phyloP scores from a whole-genome alignment of 2,797 vertebrate genomes.

The Schizothorax lantsangensis region DNA sequence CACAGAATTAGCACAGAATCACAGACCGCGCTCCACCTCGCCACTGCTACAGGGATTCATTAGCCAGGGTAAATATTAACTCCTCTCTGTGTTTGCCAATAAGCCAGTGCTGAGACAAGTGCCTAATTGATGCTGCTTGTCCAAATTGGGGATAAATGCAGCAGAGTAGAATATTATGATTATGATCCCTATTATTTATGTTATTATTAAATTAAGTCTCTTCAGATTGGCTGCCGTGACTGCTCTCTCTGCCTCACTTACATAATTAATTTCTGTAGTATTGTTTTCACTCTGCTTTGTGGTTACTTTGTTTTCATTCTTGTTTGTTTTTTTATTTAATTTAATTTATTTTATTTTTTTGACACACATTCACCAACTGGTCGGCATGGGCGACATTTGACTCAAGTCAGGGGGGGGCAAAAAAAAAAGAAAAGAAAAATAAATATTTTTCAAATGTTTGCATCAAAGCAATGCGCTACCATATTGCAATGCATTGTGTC shows the following conservation, averaged over 20 bases:
- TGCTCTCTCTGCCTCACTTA: neutral
- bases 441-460: too few relatives aligned
- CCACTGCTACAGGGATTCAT: constrained; percentile 31
- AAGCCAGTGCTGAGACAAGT: constrained; percentile 26
- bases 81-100: constrained; percentile 18
- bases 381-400: constrained; percentile 54
- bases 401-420: too few relatives aligned
- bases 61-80: constrained; percentile 50
- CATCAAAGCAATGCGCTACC: too few relatives aligned
- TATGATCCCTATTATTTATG: constrained; percentile 25
- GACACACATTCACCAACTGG: constrained; percentile 72
- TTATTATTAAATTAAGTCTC: constrained; percentile 7
- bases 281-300: constrained; percentile 55
- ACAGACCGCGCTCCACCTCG: constrained; percentile 9
- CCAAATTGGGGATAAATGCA: neutral
- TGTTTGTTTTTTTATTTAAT: neutral
- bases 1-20: constrained; percentile 25
- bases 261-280: neutral
- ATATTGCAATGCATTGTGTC: too few relatives aligned
- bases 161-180: constrained; percentile 26
- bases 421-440: too few relatives aligned
- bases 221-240: constrained; percentile 8
- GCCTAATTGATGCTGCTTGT: constrained; percentile 10
- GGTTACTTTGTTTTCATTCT: constrained; percentile 29
- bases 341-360: neutral